Percentiles rank a stretch among this genome's conserved stretches.
Conservation (phyloP, 2,113 vertebrate species). For the Rousettus leschenaultii region DNA sequence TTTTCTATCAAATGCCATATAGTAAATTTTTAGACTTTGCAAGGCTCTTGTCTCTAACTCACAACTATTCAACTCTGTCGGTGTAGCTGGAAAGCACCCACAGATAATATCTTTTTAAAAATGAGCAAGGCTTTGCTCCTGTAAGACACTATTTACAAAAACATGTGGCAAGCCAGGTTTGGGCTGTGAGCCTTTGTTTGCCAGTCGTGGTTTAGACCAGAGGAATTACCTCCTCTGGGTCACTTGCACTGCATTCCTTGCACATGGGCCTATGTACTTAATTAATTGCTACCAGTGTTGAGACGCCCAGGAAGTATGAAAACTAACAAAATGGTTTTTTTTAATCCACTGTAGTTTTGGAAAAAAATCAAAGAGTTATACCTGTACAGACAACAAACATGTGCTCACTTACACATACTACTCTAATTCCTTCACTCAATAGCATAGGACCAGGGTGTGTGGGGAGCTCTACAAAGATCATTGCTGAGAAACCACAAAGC, state of each 20-base stretch:
- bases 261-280: neutral
- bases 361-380: neutral
- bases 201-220: neutral
- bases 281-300: neutral
- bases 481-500: neutral
- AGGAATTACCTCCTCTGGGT: neutral
- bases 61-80: neutral
- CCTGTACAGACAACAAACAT: neutral
- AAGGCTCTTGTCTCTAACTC: neutral
- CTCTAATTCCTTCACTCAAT: neutral
- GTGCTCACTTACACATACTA: neutral
- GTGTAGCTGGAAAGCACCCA: neutral
- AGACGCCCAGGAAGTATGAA: neutral
- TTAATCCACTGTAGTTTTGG: neutral
- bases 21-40: neutral
- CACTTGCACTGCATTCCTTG: neutral
- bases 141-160: neutral
- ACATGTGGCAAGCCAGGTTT: fast-evolving
- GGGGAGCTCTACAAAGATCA: neutral
- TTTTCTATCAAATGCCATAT: neutral
- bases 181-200: neutral
- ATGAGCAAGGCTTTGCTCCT: neutral
- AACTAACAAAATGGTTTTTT: neutral
- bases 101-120: neutral
- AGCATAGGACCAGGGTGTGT: fast-evolving